These are phyloP conservation scores for Strigamia transsilvanica DNA, from an alignment of 2,888 invertebrate species.

Conservation along the genomic window DNA sequence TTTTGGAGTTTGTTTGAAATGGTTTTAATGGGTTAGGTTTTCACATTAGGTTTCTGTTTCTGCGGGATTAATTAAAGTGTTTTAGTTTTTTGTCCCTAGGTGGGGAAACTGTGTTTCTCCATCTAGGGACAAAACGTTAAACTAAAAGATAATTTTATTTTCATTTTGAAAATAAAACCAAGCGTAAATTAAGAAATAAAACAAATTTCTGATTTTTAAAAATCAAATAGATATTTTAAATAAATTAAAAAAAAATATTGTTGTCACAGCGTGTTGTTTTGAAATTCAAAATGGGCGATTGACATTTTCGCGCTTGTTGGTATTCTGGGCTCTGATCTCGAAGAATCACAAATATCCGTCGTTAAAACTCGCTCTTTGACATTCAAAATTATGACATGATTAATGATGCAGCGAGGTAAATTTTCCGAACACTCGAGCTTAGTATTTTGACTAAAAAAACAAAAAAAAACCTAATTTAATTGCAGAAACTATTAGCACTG, in stretches of 20 bases:
- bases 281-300: neutral
- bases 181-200: no score
- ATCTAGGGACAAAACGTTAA: no score
- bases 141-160: no score
- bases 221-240: no score
- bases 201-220: no score
- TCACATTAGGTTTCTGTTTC: neutral
- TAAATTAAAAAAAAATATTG: no score
- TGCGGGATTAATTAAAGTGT: neutral
- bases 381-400: neutral
- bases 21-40: neutral
- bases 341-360: neutral
- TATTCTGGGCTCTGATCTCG: neutral
- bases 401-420: neutral
- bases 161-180: no score
- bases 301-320: neutral
- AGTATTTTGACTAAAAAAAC: neutral
- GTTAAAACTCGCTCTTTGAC: neutral
- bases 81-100: no score
- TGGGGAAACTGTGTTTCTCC: no score
- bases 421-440: neutral
- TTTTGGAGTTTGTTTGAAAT: neutral
- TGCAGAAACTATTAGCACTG: slow-evolving; percentile 2
- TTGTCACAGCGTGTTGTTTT: no score
- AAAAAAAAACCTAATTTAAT: neutral